These are phyloP conservation scores for Eilema caniola DNA, from an alignment of 2,888 invertebrate species.

Conservation along the genomic window DNA sequence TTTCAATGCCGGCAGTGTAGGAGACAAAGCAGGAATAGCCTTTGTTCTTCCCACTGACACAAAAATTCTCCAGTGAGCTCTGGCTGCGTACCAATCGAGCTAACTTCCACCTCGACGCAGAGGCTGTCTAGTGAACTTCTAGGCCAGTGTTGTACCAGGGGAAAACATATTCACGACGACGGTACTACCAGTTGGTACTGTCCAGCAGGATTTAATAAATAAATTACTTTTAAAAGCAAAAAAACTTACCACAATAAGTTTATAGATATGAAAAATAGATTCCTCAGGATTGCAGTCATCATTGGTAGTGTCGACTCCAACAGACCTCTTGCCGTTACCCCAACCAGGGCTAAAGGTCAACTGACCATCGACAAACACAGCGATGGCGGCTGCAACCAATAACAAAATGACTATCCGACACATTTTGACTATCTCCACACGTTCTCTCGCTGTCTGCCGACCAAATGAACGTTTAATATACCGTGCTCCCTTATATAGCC, in stretches of 20 bases:
- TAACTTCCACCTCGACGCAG: too few species aligned
- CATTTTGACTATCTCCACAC: constrained; percentile 45
- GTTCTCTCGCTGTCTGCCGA: constrained; percentile 14
- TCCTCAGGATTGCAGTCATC: constrained; percentile 85
- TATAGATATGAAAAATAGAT: constrained; percentile 85
- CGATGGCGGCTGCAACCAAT: constrained; percentile 52
- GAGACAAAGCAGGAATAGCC: too few species aligned
- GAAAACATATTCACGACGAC: too few species aligned
- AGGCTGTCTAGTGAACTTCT: too few species aligned
- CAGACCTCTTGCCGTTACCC: constrained; percentile 80
- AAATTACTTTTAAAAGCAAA: neutral
- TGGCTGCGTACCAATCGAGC: too few species aligned
- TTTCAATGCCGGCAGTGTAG: too few species aligned
- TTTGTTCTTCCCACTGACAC: too few species aligned
- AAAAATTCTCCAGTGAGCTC: too few species aligned
- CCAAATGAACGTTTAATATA: constrained; percentile 29
- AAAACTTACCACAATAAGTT: constrained; percentile 85
- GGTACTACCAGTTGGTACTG: too few species aligned
- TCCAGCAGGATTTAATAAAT: too few species aligned
- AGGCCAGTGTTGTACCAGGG: too few species aligned
- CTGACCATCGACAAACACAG: constrained; percentile 73
- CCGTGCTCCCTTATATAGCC: constrained; percentile 38
- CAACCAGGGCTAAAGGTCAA: constrained; percentile 87
- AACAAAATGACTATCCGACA: constrained; percentile 55
- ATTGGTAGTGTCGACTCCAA: constrained; percentile 44